Conservation (phyloP, 1,140 invertebrate genomes). For the Heliconius hermathena region DNA sequence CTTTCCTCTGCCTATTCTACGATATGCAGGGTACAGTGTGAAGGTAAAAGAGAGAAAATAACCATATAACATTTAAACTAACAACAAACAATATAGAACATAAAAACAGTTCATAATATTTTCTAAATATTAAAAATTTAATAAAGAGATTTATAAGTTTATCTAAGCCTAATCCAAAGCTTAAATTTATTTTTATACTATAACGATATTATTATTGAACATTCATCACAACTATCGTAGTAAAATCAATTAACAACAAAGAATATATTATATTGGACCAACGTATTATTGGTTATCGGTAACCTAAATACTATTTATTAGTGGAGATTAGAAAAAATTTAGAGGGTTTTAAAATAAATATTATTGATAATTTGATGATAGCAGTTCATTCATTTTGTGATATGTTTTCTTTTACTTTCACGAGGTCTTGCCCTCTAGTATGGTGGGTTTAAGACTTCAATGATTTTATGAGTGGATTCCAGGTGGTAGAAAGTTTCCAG, state of each 20-base stretch:
- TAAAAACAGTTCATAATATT: no score
- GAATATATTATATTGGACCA: background rate
- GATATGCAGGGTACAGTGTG: background rate
- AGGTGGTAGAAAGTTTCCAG: no score
- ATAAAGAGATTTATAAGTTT: no score
- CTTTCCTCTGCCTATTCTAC: background rate
- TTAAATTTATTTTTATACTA: no score
- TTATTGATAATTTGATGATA: background rate
- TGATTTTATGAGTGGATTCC: no score
- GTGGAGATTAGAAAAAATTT: background rate
- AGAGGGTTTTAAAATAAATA: background rate
- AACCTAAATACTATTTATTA: constrained; percentile 1
- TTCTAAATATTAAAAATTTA: no score
- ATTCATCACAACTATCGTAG: background rate
- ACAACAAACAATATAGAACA: no score
- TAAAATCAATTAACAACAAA: background rate
- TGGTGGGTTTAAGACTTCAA: no score
- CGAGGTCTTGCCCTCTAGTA: no score
- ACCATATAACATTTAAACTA: no score
- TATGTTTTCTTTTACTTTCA: background rate
- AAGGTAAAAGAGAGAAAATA: background rate
- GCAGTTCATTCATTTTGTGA: background rate
- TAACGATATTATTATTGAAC: background rate
- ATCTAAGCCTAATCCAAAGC: no score
- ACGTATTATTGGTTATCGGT: background rate